Base-by-base conservation (phyloP, 2,797 vertebrate species). In the Pyrocephalus nanus region DNA sequence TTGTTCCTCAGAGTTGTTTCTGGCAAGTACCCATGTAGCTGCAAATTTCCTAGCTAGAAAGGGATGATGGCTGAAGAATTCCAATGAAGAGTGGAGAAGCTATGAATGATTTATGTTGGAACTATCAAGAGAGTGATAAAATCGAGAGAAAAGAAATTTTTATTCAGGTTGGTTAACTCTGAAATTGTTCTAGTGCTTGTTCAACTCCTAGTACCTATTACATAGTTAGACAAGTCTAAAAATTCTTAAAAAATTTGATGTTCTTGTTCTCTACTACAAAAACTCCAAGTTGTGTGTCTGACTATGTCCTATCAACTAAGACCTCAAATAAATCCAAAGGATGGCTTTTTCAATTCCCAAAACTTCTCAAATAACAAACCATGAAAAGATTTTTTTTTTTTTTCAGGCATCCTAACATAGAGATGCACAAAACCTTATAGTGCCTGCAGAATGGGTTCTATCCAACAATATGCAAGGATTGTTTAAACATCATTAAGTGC, bases 221-320 rank as follows among this genome's bases (percentile, higher is more conserved):
- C 4, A 53, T 5, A 73, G 7, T 27, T 42, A 50, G 26, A 72
- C 18, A 80, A 60, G 5, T 4, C 3, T 58, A 36, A 66, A 76
- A 73, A 15, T 2, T 36, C 5, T 15, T 42, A 15, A 43, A 90
- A 79, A 79, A 47, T 71, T n/a, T 7, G 45, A 1, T 42, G 8
- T 2, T 72, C 6, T 21, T 57, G 23, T 38, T 53, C 6, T 75
- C 18, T 73, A n/a, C 13, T 51, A 32, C 3, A 90, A 82, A 67
- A 57, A 40, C 8, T 8, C 11, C 10, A 27, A 12, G 65, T 38
- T 1, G 0, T 55, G 18, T n/a, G 9, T 40, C 36, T 58, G 38
- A 73, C 10, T 47, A 9, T 32, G 11, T 19, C 76, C 55, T 79
- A 11, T 61, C 29, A 75, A 30, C 6, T 61, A 72, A 67, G 6